Conservation (phyloP, 2,113 vertebrate genomes). For the Irena cyanogastra region DNA sequence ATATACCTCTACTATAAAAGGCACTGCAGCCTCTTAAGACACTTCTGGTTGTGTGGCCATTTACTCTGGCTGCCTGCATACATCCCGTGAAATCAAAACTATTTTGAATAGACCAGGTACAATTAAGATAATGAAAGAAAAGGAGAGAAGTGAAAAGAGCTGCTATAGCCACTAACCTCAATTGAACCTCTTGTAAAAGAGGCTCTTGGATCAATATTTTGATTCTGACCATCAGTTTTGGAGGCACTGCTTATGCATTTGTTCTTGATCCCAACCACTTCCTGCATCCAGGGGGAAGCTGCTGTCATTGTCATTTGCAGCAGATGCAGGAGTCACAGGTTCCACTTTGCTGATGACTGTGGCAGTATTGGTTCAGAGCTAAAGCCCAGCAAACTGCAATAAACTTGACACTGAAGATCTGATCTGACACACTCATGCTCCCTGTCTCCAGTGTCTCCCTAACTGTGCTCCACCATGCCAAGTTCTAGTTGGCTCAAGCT, state of each 20-base stretch:
- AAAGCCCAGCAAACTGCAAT: neutral
- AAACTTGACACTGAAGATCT: neutral
- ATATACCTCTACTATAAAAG: neutral
- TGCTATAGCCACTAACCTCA: neutral
- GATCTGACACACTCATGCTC: neutral
- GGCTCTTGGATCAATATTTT: neutral
- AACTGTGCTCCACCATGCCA: neutral
- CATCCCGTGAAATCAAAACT: neutral
- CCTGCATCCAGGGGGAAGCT: neutral
- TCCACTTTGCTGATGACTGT: fast-evolving
- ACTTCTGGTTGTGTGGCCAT: neutral
- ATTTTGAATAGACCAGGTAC: neutral
- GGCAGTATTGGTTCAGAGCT: neutral
- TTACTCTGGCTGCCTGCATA: neutral
- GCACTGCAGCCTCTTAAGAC: neutral
- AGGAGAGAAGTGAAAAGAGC: neutral
- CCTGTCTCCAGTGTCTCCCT: neutral
- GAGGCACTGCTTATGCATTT: neutral
- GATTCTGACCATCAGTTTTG: neutral
- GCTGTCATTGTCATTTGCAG: neutral
- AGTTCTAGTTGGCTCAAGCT: neutral
- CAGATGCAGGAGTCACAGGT: neutral
- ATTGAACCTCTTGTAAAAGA: neutral
- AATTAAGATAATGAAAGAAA: neutral
- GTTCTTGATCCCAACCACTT: neutral